These are phyloP conservation scores for Heliothis subflexa DNA, from an alignment of 1,140 invertebrate genomes.

Conservation along the genomic window DNA sequence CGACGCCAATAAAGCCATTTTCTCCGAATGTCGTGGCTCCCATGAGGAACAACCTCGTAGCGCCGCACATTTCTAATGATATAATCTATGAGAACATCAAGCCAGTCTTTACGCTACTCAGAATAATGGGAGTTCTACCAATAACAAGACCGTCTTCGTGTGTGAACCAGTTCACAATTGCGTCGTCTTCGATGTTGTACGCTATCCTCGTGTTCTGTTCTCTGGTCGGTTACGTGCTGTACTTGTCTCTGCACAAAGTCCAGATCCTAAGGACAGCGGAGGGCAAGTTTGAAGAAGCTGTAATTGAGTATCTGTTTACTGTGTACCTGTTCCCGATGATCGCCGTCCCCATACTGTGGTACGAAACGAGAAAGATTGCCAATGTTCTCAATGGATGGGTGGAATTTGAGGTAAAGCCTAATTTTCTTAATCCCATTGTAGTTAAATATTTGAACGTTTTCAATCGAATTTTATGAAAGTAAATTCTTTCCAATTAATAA, in stretches of 20 bases:
- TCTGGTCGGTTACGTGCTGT: conserved; percentile 86
- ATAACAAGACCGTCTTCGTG: conserved; percentile 81
- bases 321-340: conserved; percentile 89
- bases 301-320: conserved; percentile 90
- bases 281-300: conserved; percentile 89
- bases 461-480: background rate
- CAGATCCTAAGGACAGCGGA: conserved; percentile 87
- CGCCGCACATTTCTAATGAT: conserved; percentile 76
- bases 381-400: conserved; percentile 87
- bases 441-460: background rate
- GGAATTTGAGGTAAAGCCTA: conserved; percentile 86
- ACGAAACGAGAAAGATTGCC: conserved; percentile 88
- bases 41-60: conserved; percentile 72
- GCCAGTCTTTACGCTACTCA: conserved; percentile 86
- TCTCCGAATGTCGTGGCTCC: conserved; percentile 70
- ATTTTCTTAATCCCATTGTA: too few species aligned
- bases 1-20: conserved; percentile 64
- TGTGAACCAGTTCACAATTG: conserved; percentile 81
- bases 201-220: conserved; percentile 85
- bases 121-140: conserved; percentile 87
- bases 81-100: conserved; percentile 87
- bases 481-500: too few species aligned
- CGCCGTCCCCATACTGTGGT: conserved; percentile 88
- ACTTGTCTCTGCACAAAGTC: conserved; percentile 87
- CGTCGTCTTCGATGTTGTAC: conserved; percentile 86